A percentile compares a stretch with the other conserved stretches of the same genome.
Conservation (phyloP, 2,888 invertebrate species). For the Eristalis tenax region DNA sequence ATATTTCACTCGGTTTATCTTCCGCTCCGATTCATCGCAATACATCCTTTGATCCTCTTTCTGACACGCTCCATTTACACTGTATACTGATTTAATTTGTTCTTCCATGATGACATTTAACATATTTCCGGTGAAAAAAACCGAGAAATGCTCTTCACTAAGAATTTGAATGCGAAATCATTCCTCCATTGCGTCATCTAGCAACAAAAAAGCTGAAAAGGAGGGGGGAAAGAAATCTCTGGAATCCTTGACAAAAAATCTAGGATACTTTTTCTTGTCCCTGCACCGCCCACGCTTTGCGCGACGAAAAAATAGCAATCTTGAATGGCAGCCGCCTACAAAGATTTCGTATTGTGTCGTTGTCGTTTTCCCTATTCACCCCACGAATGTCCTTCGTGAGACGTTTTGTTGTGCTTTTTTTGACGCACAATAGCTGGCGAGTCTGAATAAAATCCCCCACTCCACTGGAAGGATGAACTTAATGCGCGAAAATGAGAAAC, state of each 20-base stretch:
- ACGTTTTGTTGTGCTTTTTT: neutral
- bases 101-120: no score
- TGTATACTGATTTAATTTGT: no score
- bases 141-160: no score
- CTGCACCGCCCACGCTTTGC: neutral
- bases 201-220: no score
- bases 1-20: no score
- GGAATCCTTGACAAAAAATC: neutral
- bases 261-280: neutral
- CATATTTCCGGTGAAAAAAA: no score
- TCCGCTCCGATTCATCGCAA: no score
- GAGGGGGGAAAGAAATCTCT: no score
- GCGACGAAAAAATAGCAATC: neutral
- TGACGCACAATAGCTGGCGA: neutral
- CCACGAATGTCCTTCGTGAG: neutral
- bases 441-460: neutral
- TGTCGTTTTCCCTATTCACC: neutral
- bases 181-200: no score
- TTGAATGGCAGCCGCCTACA: neutral
- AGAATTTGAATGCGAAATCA: no score
- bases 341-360: neutral
- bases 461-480: neutral
- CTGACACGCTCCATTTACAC: no score
- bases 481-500: neutral
- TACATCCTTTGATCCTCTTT: no score